Evolutionary conservation across 2,113 vertebrate species (phyloP).

Genomic region (Chaetura pelagica): DNA sequence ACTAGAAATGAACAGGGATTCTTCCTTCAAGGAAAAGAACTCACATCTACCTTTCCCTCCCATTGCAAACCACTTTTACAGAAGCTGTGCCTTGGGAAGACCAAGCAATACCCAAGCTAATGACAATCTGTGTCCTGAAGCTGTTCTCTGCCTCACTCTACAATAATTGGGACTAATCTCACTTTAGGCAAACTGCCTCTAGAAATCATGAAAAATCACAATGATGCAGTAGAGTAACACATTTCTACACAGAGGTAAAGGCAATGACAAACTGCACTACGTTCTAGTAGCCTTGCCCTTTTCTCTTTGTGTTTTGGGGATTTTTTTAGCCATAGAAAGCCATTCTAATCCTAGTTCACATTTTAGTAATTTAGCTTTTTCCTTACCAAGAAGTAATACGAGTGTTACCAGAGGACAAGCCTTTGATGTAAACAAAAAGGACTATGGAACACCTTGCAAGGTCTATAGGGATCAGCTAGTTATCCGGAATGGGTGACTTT

Average conservation of each 20-base stretch:
- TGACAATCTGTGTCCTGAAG: fast-evolving
- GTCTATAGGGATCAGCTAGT: neutral
- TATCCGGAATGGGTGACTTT: neutral
- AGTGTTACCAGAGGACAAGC: neutral
- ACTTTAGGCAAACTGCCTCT: neutral
- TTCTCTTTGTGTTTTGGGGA: too few species aligned
- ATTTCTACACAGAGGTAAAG: neutral
- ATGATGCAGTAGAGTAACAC: neutral
- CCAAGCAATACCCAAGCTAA: neutral
- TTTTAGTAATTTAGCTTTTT: neutral
- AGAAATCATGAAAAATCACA: neutral
- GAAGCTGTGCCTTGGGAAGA: neutral
- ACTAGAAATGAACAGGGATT: neutral
- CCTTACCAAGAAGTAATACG: neutral
- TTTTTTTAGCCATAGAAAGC: neutral
- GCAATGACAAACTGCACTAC: neutral
- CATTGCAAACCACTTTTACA: neutral
- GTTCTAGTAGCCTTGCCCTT: neutral
- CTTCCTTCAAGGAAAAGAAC: neutral
- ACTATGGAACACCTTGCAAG: neutral
- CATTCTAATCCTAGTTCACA: neutral
- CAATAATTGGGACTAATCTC: neutral
- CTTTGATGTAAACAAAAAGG: neutral
- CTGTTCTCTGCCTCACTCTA: neutral
- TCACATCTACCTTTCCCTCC: neutral